Evolutionary conservation across 2,113 vertebrate species (phyloP), one percentile per base, ranked within the genome.

Genomic region (Phalacrocorax aristotelis): DNA sequence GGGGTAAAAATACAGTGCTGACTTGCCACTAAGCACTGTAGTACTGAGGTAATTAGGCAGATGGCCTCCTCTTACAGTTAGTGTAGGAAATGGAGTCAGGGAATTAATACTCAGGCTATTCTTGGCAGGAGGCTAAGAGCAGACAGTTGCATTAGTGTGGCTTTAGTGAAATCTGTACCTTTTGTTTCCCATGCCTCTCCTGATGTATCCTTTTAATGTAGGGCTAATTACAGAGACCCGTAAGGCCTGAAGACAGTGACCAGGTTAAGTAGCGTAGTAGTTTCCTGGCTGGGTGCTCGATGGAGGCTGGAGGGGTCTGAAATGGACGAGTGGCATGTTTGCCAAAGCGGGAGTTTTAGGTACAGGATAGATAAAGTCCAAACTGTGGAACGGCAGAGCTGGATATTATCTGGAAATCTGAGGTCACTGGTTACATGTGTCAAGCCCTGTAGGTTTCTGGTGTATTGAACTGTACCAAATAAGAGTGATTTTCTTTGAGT

Each of bases 361-460:
- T 48, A 11, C 54, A 34, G 2, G 27, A 9, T 1, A 57, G 17
- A n/a, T 76, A 27, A 71, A 55, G 19, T 32, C 44, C 36, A 13
- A 5, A 34, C 7, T 30, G 23, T 61, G 23, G 40, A 70, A 54
- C 9, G 21, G 51, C 51, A 74, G 87, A 86, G 52, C n/a, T 82
- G 81, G 40, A 22, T 61, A 1, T 32, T 25, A 5, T 13, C 76
- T 70, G 2, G 58, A 72, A 68, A 55, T 55, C 1, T 0, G 1
- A 55, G 32, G 18, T 60, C 44, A 3, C 22, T 19, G 16, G 49
- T 90, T 9, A 17, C 9, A 1, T 9, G 9, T n/a, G 15, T 72
- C 32, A 48, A 8, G 10, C 64, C 6, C 0, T 25, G 36, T 27
- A 40, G 27, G 9, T 62, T 44, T 64, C 54, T 71, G 10, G 32